A percentile compares a stretch with the other conserved stretches of the same genome.
Evolutionary conservation across 2,113 vertebrate species (phyloP).

Genomic region (Pterophyllum scalare): DNA sequence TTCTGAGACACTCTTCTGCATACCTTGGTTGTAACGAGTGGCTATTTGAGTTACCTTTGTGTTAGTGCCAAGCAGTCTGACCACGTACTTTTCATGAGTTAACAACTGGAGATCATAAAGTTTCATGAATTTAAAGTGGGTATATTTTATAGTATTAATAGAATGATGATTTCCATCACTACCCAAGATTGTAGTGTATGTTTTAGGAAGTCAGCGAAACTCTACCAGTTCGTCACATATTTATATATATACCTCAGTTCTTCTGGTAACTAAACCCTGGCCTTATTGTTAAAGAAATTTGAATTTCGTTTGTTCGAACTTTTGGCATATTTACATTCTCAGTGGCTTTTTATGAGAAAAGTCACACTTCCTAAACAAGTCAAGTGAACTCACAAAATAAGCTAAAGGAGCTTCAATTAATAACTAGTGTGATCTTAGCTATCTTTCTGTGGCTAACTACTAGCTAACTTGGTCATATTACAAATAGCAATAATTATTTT

Average conservation of each 20-base stretch:
- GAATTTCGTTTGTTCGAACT: not conserved
- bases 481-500: not conserved
- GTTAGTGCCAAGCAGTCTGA: not conserved
- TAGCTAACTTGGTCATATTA: not conserved
- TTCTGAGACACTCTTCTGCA: not conserved
- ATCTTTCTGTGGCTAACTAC: not conserved
- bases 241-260: not conserved
- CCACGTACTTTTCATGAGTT: not conserved
- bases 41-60: not conserved
- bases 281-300: not conserved
- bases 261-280: not conserved
- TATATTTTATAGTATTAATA: not conserved
- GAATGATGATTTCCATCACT: not conserved
- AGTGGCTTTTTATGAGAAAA: accelerated
- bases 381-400: not conserved
- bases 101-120: not conserved
- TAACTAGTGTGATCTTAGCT: no score
- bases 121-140: not conserved
- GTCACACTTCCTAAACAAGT: not conserved
- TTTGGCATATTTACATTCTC: not conserved
- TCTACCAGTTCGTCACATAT: not conserved
- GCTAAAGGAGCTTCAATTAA: no score
- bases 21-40: not conserved
- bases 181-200: not conserved
- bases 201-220: not conserved